These are phyloP conservation scores for Sturnira hondurensis DNA, from an alignment of 2,113 vertebrate species.

Conservation along the genomic window DNA sequence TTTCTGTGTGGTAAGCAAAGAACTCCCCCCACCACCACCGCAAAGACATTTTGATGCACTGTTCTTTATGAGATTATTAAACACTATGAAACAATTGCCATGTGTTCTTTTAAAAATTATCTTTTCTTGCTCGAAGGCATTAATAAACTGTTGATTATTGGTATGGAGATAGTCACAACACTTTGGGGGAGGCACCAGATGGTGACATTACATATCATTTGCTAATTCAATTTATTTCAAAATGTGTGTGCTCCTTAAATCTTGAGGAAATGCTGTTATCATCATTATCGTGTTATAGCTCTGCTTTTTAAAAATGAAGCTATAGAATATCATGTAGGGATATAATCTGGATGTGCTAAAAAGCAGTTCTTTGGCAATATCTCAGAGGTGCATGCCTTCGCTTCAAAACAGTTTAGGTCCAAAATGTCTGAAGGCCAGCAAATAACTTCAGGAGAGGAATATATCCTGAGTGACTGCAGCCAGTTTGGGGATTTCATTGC, in stretches of 20 bases:
- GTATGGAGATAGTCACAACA: neutral
- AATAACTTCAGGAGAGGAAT: slow-evolving; percentile 40
- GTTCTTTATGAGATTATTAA: slow-evolving; percentile 28
- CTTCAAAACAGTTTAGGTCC: slow-evolving; percentile 60
- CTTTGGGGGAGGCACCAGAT: slow-evolving; percentile 45
- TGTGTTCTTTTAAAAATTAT: slow-evolving; percentile 7
- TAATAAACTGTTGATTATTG: slow-evolving; percentile 51
- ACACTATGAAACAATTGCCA: slow-evolving; percentile 18
- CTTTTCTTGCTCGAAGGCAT: slow-evolving; percentile 40
- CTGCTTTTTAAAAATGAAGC: neutral
- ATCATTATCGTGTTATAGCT: neutral
- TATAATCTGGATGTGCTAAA: slow-evolving; percentile 19
- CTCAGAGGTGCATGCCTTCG: slow-evolving; percentile 15
- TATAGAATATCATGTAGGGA: neutral
- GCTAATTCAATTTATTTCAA: slow-evolving; percentile 21
- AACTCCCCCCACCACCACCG: no score
- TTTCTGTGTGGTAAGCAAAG: slow-evolving; percentile 31
- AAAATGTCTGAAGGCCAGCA: slow-evolving; percentile 52
- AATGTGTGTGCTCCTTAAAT: slow-evolving; percentile 29
- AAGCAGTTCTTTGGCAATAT: slow-evolving; percentile 20
- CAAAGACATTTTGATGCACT: neutral
- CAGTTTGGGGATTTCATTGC: slow-evolving; percentile 49
- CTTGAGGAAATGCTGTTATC: slow-evolving; percentile 11
- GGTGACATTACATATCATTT: slow-evolving; percentile 59
- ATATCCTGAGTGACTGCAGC: slow-evolving; percentile 47